A percentile compares a stretch with the other conserved stretches of the same genome.
These are phyloP conservation scores for Cyclargus thomasi DNA, from an alignment of 1,140 invertebrate species.

Conservation along the genomic window DNA sequence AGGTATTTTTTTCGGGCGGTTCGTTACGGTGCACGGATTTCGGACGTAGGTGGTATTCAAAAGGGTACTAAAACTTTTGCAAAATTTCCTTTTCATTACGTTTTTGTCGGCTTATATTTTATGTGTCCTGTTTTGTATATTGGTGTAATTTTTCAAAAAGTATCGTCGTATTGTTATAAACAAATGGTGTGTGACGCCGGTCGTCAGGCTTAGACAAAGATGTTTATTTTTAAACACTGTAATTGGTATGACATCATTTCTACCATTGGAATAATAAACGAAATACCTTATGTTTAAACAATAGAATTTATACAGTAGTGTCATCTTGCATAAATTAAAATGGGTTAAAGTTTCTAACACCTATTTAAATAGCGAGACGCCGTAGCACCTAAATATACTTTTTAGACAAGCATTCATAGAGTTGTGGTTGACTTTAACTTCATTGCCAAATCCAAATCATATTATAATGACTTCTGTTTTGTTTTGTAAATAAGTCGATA, in stretches of 20 bases:
- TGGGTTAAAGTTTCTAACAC: not conserved
- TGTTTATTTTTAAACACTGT: constrained; percentile 12
- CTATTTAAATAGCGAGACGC: not conserved
- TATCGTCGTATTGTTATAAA: constrained; percentile 1
- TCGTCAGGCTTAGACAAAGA: not conserved
- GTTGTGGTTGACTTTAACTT: no score
- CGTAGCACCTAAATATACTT: no score
- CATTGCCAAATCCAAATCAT: no score
- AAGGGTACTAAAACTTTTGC: no score
- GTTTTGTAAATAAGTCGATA: no score
- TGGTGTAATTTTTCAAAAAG: constrained; percentile 8
- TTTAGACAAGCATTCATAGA: no score
- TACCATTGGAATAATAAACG: not conserved
- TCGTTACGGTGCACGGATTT: no score
- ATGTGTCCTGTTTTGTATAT: not conserved
- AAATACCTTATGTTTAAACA: not conserved
- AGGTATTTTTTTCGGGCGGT: no score
- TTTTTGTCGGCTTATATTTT: not conserved
- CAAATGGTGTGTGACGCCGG: not conserved
- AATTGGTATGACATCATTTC: constrained; percentile 3
- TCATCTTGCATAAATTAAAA: not conserved
- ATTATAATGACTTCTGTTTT: no score
- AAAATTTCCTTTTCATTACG: no score
- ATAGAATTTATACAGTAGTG: not conserved
- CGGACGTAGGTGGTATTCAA: no score